Percentiles rank a stretch among this genome's conserved stretches.
These are phyloP conservation scores for Lordiphosa collinella DNA, from an alignment of 1,140 invertebrate species.

Conservation along the genomic window DNA sequence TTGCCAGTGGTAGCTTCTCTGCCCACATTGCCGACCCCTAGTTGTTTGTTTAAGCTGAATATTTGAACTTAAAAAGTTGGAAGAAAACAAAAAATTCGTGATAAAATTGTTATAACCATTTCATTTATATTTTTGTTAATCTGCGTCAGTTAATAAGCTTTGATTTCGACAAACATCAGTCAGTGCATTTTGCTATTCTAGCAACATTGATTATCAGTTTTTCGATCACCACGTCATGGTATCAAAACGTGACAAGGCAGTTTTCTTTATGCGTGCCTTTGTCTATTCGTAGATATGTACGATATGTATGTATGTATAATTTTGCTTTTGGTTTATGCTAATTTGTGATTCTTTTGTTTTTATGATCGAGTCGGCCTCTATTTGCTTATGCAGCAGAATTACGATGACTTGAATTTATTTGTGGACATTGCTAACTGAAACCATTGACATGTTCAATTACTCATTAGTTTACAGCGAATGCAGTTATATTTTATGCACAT, in stretches of 20 bases:
- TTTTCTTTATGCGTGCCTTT: slow-evolving; percentile 8
- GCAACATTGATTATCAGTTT: not conserved
- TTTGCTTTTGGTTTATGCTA: slow-evolving; percentile 12
- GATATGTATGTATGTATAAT: not conserved
- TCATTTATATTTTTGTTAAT: too few relatives aligned
- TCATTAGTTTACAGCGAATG: not conserved
- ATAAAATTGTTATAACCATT: too few relatives aligned
- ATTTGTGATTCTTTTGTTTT: slow-evolving; percentile 16
- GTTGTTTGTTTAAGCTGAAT: too few relatives aligned
- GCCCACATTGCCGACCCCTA: too few relatives aligned
- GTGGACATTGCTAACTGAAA: not conserved
- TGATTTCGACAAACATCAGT: too few relatives aligned
- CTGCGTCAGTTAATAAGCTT: too few relatives aligned
- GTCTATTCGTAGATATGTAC: not conserved
- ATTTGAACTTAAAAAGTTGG: too few relatives aligned
- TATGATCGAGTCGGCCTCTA: slow-evolving; percentile 3
- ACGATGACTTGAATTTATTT: slow-evolving; percentile 19
- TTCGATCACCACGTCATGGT: slow-evolving; percentile 20
- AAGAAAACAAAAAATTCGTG: too few relatives aligned
- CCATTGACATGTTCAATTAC: slow-evolving; percentile 1
- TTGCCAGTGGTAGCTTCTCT: too few relatives aligned
- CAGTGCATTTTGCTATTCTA: too few relatives aligned
- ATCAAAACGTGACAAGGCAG: slow-evolving; percentile 12
- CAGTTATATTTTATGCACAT: slow-evolving; percentile 6
- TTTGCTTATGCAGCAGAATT: slow-evolving; percentile 16